Evolutionary conservation across 2,888 invertebrate species (phyloP), one percentile per base, ranked within the genome.

Genomic region (Epistrophe eligans): DNA sequence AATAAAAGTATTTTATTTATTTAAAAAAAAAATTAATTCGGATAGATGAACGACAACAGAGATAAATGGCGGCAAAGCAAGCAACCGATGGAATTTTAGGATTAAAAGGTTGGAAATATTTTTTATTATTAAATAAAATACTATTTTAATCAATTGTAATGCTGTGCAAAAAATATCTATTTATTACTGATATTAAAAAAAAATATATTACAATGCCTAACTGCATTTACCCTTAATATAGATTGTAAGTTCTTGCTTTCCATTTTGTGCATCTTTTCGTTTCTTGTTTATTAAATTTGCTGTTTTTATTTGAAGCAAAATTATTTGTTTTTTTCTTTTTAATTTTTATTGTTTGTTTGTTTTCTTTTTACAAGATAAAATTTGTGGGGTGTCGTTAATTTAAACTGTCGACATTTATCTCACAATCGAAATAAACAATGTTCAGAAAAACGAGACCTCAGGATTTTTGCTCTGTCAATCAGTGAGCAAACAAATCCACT

Each of bases 101-200:
- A 82, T 82, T 76, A 87, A 85, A 85, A 88, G 82, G 79, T 85
- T 81, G 82, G 82, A 84, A 82, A 60, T 77, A 60, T 83, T 84
- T 83, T 62, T 84, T 77, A 83, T 79, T 88, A 70, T 76, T 52
- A 76, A 85, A 82, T 79, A 77, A 79, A 88, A 82, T 82, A 81
- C 71, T 79, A 79, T 79, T 85, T 84, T 85, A 70, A 72, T 82
- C 67, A 82, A 74, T 81, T 85, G 82, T 74, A 88, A 48, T 83
- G 77, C 88, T 89, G 88, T 70, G 76, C 77, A 79, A 77, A 85
- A 80, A 88, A 87, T 85, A 87, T 79, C 88, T 79, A 85, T 79
- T 88, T 84, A 88, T 87, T 83, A 72, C 60, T 71, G 79, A 87
- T 87, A 79, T 70, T 70, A 70, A 79, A 48, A n/a, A n/a, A 79